These are phyloP conservation scores for Melolontha melolontha DNA, from an alignment of 2,888 invertebrate species.

Conservation along the genomic window DNA sequence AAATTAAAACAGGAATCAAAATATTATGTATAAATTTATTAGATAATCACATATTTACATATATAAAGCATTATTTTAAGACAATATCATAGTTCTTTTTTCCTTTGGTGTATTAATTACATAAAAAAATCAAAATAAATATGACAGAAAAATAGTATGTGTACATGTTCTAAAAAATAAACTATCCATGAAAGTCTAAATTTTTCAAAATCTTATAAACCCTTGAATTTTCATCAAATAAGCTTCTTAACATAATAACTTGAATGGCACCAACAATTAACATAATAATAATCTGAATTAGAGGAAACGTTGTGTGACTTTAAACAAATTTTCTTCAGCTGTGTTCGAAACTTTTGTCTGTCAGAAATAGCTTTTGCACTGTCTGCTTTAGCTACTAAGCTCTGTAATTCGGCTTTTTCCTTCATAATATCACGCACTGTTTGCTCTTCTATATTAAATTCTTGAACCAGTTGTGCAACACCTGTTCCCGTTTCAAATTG, in stretches of 20 bases:
- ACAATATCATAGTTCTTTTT: neutral
- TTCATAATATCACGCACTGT: too few species aligned
- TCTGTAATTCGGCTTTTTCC: too few species aligned
- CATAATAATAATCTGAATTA: constrained; percentile 80
- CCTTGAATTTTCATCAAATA: constrained; percentile 74
- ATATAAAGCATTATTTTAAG: too few species aligned
- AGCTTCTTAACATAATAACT: constrained; percentile 82
- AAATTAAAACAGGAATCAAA: too few species aligned
- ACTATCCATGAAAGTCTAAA: constrained; percentile 43
- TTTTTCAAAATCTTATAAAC: constrained; percentile 61
- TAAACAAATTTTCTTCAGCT: constrained; percentile 83
- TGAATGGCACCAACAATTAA: constrained; percentile 78
- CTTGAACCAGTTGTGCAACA: too few species aligned
- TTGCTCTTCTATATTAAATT: too few species aligned
- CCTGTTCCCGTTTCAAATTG: too few species aligned
- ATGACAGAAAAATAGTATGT: neutral
- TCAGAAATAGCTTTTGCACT: too few species aligned
- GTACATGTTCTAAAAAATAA: neutral
- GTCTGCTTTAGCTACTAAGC: too few species aligned
- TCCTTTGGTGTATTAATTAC: neutral
- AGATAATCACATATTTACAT: too few species aligned
- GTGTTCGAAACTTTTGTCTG: too few species aligned
- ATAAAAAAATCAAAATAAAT: constrained; percentile 17
- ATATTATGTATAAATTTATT: too few species aligned
- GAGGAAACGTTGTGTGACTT: constrained; percentile 85